Conservation (phyloP, 2,113 vertebrate species). For the Sinocyclocheilus anophthalmus region DNA sequence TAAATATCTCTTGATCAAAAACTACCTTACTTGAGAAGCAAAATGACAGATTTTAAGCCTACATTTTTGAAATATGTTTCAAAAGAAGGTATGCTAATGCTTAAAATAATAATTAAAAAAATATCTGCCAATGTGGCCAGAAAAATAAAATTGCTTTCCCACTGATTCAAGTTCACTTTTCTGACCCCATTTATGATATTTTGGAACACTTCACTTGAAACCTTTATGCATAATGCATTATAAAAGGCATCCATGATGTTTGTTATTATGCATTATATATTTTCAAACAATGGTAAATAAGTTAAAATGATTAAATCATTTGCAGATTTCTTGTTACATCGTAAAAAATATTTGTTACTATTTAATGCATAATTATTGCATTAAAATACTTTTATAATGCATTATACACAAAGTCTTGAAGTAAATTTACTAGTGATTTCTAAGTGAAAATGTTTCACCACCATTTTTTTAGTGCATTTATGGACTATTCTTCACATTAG, state of each 20-base stretch:
- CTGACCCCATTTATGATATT: not conserved
- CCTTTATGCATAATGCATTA: not conserved
- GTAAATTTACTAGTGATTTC: not conserved
- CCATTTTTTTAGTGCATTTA: no score
- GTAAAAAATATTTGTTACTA: not conserved
- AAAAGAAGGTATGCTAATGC: not conserved
- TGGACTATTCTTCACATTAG: no score
- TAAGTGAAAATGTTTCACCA: not conserved
- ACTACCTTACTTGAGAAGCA: not conserved
- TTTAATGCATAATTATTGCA: not conserved
- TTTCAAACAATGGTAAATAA: no score
- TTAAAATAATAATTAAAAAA: not conserved
- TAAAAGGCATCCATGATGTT: not conserved
- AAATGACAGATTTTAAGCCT: not conserved
- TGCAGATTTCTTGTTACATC: no score
- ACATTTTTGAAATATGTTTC: not conserved
- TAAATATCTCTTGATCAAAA: not conserved
- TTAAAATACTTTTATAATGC: not conserved
- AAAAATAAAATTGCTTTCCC: not conserved
- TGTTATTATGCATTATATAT: not conserved
- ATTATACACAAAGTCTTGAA: no score
- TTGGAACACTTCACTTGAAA: not conserved
- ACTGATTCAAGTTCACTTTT: not conserved
- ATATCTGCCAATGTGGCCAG: not conserved
- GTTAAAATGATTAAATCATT: no score